Evolutionary conservation across 2,888 invertebrate genomes (phyloP).

Genomic region (Chloroclysta siterata): DNA sequence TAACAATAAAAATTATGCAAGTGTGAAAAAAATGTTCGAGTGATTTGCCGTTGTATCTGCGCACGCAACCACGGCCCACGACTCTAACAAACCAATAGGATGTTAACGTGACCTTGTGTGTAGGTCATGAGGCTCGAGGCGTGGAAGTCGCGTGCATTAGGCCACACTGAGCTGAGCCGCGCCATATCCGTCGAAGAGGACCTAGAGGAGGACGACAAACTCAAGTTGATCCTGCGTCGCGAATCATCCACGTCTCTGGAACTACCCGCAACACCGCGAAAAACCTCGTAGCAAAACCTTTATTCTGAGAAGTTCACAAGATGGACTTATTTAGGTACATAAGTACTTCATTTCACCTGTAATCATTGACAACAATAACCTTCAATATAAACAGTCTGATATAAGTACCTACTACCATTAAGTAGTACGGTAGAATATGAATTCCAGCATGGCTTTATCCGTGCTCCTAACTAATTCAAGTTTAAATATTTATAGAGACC

Average conservation of each 20-base stretch:
- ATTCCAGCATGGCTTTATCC: not conserved
- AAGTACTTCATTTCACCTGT: not conserved
- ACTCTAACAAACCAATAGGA: not conserved
- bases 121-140: conserved; percentile 91
- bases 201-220: conserved; percentile 72
- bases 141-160: conserved; percentile 86
- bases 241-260: conserved; percentile 73
- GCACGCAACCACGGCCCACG: not conserved
- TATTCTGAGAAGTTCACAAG: not conserved
- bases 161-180: conserved; percentile 66
- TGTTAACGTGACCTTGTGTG: not conserved
- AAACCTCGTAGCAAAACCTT: conserved; percentile 55
- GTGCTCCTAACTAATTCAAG: conserved; percentile 11
- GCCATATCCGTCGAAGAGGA: conserved; percentile 74
- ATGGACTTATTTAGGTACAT: not conserved
- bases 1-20: too few species aligned
- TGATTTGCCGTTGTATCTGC: not conserved
- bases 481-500: conserved; percentile 13
- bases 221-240: conserved; percentile 67
- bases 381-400: too few species aligned
- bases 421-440: too few species aligned
- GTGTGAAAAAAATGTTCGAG: not conserved
- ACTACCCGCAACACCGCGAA: conserved; percentile 54
- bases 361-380: not conserved
- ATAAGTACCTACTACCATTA: too few species aligned